These are phyloP conservation scores for Nycticebus coucang DNA, from an alignment of 2,113 vertebrate genomes.

Conservation along the genomic window DNA sequence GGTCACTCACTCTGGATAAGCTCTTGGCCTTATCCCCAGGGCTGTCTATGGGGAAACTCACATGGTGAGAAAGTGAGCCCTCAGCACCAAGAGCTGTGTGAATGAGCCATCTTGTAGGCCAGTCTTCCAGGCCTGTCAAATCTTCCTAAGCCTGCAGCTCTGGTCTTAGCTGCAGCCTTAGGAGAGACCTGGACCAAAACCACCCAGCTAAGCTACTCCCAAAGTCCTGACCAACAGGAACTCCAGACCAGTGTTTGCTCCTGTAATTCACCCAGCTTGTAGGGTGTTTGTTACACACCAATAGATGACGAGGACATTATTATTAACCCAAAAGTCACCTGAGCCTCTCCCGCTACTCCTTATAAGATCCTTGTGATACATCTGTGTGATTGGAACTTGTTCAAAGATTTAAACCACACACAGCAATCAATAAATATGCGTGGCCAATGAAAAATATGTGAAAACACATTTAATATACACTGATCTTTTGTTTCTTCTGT, in stretches of 20 bases:
- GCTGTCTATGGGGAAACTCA: not conserved
- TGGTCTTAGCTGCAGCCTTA: not conserved
- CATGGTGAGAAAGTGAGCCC: not conserved
- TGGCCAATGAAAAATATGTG: not conserved
- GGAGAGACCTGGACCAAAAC: not conserved
- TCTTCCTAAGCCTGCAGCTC: not conserved
- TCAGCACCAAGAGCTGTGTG: accelerated
- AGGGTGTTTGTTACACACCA: not conserved
- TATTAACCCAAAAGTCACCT: not conserved
- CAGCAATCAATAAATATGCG: not conserved
- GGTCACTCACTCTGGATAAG: not conserved
- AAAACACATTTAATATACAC: not conserved
- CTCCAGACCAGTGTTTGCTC: not conserved
- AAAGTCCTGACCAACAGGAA: not conserved
- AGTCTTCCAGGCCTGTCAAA: not conserved
- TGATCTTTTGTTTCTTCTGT: not conserved
- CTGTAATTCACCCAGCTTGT: not conserved
- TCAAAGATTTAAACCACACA: not conserved
- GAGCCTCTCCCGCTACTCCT: accelerated
- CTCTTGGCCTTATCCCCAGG: not conserved
- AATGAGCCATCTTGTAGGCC: not conserved
- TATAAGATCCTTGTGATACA: not conserved
- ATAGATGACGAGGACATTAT: not conserved
- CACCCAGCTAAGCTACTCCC: not conserved
- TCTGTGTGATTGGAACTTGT: not conserved